Base-by-base conservation (phyloP, 2,888 invertebrate genomes). In the Pherbina coryleti region DNA sequence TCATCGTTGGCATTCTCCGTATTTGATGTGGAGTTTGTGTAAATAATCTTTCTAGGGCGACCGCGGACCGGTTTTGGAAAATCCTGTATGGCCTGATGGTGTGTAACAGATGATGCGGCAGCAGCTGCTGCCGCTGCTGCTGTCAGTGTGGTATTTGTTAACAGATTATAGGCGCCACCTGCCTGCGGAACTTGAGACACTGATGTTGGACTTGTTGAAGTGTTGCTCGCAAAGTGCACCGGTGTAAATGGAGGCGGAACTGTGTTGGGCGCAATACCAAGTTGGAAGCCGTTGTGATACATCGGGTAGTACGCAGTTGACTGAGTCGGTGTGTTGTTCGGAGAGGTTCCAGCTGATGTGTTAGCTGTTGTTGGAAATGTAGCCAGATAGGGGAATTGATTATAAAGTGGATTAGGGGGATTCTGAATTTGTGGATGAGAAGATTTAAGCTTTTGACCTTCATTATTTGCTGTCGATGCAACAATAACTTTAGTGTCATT, bases 201-300 rank as follows among this genome's bases (percentile, higher is more conserved):
- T 25, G 69, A 51, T 31, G 69, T 76, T 3, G 76, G 76, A 34
- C 75, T 75, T 22, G 76, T 76, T 37, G 76, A 49, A 5, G 76
- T 22, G 19, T 62, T 70, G 51, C 85, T 86, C 75, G 87, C 82
- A 82, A 89, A 89, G 76, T 89, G 89, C 49, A 89, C 90, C 7
- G 89, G 89, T 3, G 89, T 89, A 76, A 89, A 89, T 9, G 89
- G 89, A 31, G 89, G 89, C 79, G 89, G 89, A 75, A 88, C 89
- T 37, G 89, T 84, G 73, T 89, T 89, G 25, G 89, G 89, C 17
- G 88, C 87, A 76, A 89, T 88, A 28, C 88, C 85, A 72, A 89
- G 76, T 79, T 89, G 89, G 84, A 89, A 89, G 80, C 89, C 90
- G 83, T 89, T 89, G 78, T 89, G 89, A 83, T 89, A 89, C 89